These are phyloP conservation scores for Ceratosolen solmsi DNA, from an alignment of 1,140 invertebrate species.

Conservation along the genomic window DNA sequence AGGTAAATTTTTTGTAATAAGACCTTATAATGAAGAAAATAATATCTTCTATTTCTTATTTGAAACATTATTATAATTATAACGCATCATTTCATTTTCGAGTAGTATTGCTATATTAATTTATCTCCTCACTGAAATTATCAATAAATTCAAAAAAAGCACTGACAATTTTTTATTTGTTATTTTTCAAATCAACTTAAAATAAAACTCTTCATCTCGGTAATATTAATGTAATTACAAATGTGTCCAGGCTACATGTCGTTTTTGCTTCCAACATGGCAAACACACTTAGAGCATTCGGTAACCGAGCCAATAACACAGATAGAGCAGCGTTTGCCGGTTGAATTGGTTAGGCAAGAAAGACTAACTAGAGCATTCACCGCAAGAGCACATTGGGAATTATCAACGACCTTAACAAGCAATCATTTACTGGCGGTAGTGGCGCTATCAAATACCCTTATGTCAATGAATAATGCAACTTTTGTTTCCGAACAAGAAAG, in stretches of 20 bases:
- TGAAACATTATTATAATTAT: too few relatives aligned
- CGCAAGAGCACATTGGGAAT: slow-evolving; percentile 92
- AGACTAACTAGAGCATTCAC: slow-evolving; percentile 88
- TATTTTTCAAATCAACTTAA: too few relatives aligned
- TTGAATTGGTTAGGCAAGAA: slow-evolving; percentile 83
- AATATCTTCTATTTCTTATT: too few relatives aligned
- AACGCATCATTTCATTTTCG: too few relatives aligned
- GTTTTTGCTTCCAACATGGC: slow-evolving; percentile 91
- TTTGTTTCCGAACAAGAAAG: slow-evolving; percentile 91
- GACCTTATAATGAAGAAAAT: too few relatives aligned
- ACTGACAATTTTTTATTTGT: too few relatives aligned
- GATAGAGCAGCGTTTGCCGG: slow-evolving; percentile 80
- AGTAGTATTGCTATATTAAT: too few relatives aligned
- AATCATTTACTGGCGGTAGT: slow-evolving; percentile 96
- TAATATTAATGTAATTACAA: too few relatives aligned
- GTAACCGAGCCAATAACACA: slow-evolving; percentile 66
- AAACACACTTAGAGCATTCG: slow-evolving; percentile 74
- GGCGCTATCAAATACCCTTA: slow-evolving; percentile 95
- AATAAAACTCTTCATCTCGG: too few relatives aligned
- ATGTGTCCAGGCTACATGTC: slow-evolving; percentile 93
- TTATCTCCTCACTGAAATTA: too few relatives aligned
- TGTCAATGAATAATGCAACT: slow-evolving; percentile 97
- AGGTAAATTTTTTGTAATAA: slow-evolving; percentile 68
- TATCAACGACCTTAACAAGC: slow-evolving; percentile 94
- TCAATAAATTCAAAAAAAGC: too few relatives aligned